Evolutionary conservation across 2,797 vertebrate species (phyloP), one percentile per base, ranked within the genome.

Genomic region (Acanthis flammea): DNA sequence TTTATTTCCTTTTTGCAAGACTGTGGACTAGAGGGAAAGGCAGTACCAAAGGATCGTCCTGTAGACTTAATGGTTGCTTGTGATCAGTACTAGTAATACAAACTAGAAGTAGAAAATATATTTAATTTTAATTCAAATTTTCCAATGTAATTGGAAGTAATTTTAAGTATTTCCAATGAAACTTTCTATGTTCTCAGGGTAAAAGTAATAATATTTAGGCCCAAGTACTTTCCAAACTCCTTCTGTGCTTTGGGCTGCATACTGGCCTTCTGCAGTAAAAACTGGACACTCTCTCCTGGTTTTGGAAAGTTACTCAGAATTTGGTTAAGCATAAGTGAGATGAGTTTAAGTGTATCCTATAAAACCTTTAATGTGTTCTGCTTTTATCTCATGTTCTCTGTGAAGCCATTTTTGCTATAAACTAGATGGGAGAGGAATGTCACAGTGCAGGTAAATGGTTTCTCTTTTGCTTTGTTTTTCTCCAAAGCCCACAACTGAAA

Each of bases 11-110:
- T 86, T 86, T 72, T 92, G 27, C 44, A 47, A 18, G 7, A 18
- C 10, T 58, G 45, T 33, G 62, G 16, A 53, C 35, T 42, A 31
- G 23, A 55, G 12, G 11, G 19, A n/a, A 61, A 55, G 18, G 42
- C 39, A 75, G 24, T 35, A 55, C 16, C 21, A n/a, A 51, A 41
- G 41, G 16, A 16, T 58, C 0, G 0, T 58, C 35, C 61, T 37
- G 31, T 9, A 54, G 60, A 39, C 14, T 2, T 22, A 78, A 78
- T 9, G 24, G 28, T 53, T 10, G 3, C 28, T 81, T 16, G 12
- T 19, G 51, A 68, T 50, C 44, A 78, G 12, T 8, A 14, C 15
- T 63, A 31, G 10, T 84, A 41, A 14, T 60, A 77, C 53, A 8
- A 51, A 72, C 42, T 55, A 37, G 41, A 66, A 88, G 45, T 30